Evolutionary conservation across 2,888 invertebrate species (phyloP).

Genomic region (Conchocele bisecta): DNA sequence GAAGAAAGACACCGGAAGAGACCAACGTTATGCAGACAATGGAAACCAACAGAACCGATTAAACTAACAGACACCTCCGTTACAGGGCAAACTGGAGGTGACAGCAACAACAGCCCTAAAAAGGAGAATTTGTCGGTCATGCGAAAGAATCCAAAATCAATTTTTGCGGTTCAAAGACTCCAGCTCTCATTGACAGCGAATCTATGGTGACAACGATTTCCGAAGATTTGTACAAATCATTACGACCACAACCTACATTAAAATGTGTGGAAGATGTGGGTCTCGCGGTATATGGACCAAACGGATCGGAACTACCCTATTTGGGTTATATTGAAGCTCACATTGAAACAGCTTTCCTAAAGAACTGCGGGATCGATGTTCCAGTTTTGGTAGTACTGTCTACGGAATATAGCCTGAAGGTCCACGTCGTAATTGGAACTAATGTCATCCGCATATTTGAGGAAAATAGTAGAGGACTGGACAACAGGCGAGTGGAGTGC

Average conservation of each 20-base stretch:
- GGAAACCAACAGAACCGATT: too few relatives aligned
- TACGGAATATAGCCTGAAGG: background rate
- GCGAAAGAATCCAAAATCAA: background rate
- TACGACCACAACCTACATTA: background rate
- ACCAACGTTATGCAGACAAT: too few relatives aligned
- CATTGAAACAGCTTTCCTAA: background rate
- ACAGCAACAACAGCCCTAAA: too few relatives aligned
- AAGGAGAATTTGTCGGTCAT: background rate
- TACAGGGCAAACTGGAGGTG: too few relatives aligned
- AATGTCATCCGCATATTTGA: background rate
- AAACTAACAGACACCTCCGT: too few relatives aligned
- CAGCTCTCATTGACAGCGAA: background rate
- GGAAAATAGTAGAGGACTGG: background rate
- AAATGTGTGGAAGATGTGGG: background rate
- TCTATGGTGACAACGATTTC: background rate
- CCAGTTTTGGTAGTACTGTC: background rate
- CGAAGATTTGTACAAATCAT: background rate
- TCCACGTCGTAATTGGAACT: background rate
- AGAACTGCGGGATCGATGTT: background rate
- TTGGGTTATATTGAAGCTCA: background rate
- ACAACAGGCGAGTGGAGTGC: background rate
- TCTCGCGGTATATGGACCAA: background rate
- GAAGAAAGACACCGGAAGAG: too few relatives aligned
- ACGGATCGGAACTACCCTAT: background rate
- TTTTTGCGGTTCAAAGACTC: background rate